phyloP scores from a whole-genome alignment of 2,797 vertebrate genomes.

The Chaetophractus vellerosus region DNA sequence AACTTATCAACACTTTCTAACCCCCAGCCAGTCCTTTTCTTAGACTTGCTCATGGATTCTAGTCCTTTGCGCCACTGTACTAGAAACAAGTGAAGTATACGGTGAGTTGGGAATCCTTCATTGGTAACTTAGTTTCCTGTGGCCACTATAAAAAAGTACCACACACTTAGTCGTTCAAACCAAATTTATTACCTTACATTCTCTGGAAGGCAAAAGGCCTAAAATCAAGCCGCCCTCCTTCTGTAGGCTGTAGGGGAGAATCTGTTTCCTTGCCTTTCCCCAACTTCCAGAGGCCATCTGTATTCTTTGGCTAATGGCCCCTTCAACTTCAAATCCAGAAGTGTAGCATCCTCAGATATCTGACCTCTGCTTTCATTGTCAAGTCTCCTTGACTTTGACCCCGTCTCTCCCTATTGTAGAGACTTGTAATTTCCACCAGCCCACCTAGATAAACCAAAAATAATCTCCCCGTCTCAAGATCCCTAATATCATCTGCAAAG shows the following conservation, averaged over 20 bases:
- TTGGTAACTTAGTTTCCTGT: neutral
- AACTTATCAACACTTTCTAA: neutral
- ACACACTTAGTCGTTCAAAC: neutral
- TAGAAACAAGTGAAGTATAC: no score
- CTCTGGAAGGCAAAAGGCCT: neutral
- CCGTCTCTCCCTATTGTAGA: neutral
- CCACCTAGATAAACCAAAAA: neutral
- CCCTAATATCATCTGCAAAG: neutral
- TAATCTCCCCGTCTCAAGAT: neutral
- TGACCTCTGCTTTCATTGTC: neutral
- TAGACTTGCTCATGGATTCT: neutral
- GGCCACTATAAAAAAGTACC: neutral
- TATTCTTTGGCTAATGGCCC: neutral
- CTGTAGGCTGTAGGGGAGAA: neutral
- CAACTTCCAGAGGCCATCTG: neutral
- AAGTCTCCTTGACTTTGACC: neutral
- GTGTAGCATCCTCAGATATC: neutral
- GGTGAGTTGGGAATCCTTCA: neutral
- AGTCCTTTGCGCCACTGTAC: neutral
- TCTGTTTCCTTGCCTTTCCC: neutral
- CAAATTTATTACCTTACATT: neutral
- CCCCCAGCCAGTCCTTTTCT: neutral
- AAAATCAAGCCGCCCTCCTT: neutral
- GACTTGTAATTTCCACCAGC: neutral
- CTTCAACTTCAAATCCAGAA: neutral